phyloP scores from a whole-genome alignment of 1,140 invertebrate species.

The Neotoxoptera formosana region DNA sequence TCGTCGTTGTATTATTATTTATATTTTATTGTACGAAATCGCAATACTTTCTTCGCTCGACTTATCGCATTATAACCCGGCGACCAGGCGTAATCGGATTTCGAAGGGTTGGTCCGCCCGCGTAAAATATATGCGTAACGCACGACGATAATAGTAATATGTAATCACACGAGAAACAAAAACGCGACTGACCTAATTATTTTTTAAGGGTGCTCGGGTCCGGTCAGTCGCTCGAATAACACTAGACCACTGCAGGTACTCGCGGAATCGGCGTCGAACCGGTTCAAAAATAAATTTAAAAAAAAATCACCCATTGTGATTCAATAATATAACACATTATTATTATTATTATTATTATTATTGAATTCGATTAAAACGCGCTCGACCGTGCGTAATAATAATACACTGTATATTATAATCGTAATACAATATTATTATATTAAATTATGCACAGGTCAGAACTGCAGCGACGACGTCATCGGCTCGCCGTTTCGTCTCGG shows the following conservation, averaged over 20 bases:
- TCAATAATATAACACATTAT: neutral
- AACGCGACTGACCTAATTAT: neutral
- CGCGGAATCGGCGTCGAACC: neutral
- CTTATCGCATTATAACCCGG: neutral
- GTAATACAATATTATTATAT: neutral
- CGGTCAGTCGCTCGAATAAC: neutral
- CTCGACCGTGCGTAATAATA: neutral
- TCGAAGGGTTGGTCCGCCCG: neutral
- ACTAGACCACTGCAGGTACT: neutral
- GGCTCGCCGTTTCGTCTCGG: neutral
- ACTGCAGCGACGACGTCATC: neutral
- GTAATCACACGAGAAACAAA: neutral
- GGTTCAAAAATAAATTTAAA: neutral
- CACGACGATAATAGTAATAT: too few species aligned
- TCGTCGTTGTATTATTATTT: neutral
- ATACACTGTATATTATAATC: neutral
- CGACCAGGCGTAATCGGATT: neutral
- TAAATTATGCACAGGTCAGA: neutral
- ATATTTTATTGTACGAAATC: neutral
- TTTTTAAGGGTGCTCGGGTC: neutral
- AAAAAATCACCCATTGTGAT: neutral
- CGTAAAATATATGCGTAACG: too few species aligned
- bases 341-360: neutral
- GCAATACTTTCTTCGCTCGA: neutral
- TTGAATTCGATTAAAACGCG: conserved; percentile 17